A percentile compares a stretch with the other conserved stretches of the same genome.
These are phyloP conservation scores for Muntiacus muntjak DNA, from an alignment of 2,113 vertebrate genomes.

Conservation along the genomic window DNA sequence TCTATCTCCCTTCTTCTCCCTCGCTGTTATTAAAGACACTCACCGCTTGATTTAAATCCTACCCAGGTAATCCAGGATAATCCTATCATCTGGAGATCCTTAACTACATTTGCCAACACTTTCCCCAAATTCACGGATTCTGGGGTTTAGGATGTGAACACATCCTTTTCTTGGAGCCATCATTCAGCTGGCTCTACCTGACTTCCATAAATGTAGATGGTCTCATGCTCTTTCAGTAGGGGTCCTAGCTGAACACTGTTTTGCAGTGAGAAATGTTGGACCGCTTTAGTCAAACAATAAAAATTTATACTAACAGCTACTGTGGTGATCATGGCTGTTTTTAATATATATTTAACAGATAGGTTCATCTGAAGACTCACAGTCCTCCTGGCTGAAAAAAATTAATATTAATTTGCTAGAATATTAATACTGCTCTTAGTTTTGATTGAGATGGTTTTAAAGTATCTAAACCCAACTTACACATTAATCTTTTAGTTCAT, in stretches of 20 bases:
- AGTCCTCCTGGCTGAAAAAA: neutral
- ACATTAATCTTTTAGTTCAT: neutral
- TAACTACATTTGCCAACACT: neutral
- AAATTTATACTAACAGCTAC: neutral
- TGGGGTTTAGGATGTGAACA: neutral
- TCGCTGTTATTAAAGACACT: neutral
- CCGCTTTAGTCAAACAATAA: neutral
- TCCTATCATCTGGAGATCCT: neutral
- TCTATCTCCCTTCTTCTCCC: neutral
- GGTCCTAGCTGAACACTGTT: neutral
- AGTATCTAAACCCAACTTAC: constrained; percentile 61
- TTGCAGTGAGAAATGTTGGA: neutral
- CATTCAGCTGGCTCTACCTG: accelerated
- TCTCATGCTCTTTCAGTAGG: neutral
- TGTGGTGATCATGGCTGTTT: neutral
- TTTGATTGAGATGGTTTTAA: constrained; percentile 56
- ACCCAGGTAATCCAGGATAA: neutral
- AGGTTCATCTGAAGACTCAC: neutral
- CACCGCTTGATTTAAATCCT: neutral
- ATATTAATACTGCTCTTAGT: constrained; percentile 53
- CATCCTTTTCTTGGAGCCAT: neutral
- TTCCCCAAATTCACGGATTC: neutral
- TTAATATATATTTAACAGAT: neutral
- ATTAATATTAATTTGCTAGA: constrained; percentile 23
- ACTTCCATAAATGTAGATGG: neutral